These are phyloP conservation scores for Dasyprocta punctata DNA, from an alignment of 2,113 vertebrate species.

Conservation along the genomic window DNA sequence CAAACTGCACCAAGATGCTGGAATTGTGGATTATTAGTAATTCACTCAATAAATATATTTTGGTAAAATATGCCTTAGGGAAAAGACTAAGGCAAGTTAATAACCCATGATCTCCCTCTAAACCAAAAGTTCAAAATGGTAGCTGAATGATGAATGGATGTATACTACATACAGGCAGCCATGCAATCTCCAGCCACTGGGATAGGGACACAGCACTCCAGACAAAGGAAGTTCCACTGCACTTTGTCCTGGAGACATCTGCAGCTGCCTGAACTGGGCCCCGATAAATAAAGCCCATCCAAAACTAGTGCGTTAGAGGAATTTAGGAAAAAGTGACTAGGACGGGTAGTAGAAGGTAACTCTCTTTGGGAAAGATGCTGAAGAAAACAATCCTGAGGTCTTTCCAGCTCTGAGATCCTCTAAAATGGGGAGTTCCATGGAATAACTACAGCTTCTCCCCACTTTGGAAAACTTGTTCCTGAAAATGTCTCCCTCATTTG, in stretches of 20 bases:
- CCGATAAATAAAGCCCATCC: background rate
- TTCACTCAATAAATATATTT: background rate
- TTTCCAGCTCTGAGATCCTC: background rate
- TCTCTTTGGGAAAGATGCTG: background rate
- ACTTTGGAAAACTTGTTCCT: background rate
- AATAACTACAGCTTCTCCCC: background rate
- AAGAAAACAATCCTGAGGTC: background rate
- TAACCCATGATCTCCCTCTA: background rate
- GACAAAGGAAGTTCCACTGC: background rate
- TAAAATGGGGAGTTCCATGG: background rate
- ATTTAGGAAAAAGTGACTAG: background rate
- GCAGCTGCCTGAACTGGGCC: background rate
- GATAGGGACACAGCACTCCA: background rate
- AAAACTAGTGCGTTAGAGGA: background rate
- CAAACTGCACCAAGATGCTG: background rate
- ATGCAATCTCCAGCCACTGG: background rate
- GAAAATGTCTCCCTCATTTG: background rate
- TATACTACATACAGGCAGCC: accelerated
- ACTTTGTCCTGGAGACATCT: background rate
- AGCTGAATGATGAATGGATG: background rate
- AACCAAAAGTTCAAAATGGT: background rate
- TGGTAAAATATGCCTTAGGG: background rate
- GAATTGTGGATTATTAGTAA: background rate
- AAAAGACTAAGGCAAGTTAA: background rate
- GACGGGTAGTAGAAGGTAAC: background rate